Percentiles rank a stretch among this genome's conserved stretches.
phyloP scores from a whole-genome alignment of 2,888 invertebrate species.

The Cantharis nigra region DNA sequence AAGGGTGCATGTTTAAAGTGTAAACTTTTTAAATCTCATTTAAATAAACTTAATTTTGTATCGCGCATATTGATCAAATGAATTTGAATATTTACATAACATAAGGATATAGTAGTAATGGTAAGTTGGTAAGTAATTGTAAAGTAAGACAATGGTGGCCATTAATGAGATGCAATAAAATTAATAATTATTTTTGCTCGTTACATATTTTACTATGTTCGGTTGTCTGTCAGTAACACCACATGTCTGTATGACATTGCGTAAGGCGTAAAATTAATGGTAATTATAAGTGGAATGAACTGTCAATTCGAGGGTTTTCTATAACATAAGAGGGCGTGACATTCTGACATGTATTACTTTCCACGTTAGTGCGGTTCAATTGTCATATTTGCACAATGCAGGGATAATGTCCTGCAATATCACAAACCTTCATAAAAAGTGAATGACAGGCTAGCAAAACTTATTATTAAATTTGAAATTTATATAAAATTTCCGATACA shows the following conservation, averaged over 20 bases:
- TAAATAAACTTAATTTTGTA: background rate
- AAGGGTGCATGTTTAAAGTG: slow-evolving; percentile 1
- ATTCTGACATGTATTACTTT: slow-evolving; percentile 50
- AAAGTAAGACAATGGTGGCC: background rate
- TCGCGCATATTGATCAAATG: background rate
- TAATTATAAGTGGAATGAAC: slow-evolving; percentile 54
- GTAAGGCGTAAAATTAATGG: slow-evolving; percentile 54
- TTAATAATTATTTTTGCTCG: slow-evolving; percentile 1
- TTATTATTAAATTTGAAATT: background rate
- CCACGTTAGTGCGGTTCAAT: slow-evolving; percentile 27
- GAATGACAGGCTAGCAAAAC: background rate
- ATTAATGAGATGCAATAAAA: background rate
- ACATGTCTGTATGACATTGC: slow-evolving; percentile 41
- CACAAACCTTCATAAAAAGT: background rate
- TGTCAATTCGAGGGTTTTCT: slow-evolving; percentile 54
- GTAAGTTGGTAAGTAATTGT: background rate
- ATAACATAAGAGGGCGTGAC: slow-evolving; percentile 48
- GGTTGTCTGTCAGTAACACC: slow-evolving; percentile 20
- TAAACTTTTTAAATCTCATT: background rate
- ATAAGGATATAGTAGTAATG: too few species aligned
- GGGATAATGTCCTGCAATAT: slow-evolving; percentile 6
- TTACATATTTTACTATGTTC: slow-evolving; percentile 5
- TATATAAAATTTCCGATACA: background rate
- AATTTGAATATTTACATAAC: background rate
- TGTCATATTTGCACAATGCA: slow-evolving; percentile 18